Conservation (phyloP, 1,140 invertebrate genomes). For the Tribolium madens region DNA sequence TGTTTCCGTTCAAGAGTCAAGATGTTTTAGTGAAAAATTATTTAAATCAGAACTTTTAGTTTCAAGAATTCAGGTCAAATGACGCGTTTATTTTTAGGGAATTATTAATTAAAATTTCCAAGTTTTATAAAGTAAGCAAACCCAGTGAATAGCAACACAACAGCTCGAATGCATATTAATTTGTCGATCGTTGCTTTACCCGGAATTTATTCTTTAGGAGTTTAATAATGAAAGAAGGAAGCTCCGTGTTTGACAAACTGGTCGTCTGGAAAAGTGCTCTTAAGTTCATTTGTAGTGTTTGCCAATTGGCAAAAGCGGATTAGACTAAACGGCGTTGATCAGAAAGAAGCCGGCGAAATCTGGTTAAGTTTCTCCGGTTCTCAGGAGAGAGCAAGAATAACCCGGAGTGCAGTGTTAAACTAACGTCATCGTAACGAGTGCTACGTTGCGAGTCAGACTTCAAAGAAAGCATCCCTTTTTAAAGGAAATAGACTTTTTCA, state of each 20-base stretch:
- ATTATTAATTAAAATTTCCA: no score
- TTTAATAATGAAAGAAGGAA: no score
- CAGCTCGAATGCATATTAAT: no score
- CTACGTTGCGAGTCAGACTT: conserved; percentile 33
- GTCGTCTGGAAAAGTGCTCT: conserved; percentile 16
- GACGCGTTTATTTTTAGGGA: not conserved
- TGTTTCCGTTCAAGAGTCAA: not conserved
- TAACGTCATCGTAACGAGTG: conserved; percentile 43
- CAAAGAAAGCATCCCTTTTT: conserved; percentile 43
- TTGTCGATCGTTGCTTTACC: no score
- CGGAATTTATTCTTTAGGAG: no score
- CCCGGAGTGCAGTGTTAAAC: conserved; percentile 35
- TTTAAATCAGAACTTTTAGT: not conserved
- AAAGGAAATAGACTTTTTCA: conserved; percentile 48
- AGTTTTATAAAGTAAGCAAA: no score
- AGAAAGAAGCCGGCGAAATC: conserved; percentile 22
- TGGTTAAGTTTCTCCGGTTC: conserved; percentile 34
- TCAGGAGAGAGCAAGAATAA: conserved; percentile 20
- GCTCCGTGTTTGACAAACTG: not conserved
- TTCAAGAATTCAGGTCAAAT: not conserved
- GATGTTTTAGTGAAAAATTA: not conserved
- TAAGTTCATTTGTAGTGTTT: conserved; percentile 29
- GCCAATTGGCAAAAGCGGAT: conserved; percentile 30
- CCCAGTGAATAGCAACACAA: no score
- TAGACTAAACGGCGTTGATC: conserved; percentile 28